Evolutionary conservation across 92 coral and sea anemone species (phyloP).

Genomic region (Bergia puertoricense): DNA sequence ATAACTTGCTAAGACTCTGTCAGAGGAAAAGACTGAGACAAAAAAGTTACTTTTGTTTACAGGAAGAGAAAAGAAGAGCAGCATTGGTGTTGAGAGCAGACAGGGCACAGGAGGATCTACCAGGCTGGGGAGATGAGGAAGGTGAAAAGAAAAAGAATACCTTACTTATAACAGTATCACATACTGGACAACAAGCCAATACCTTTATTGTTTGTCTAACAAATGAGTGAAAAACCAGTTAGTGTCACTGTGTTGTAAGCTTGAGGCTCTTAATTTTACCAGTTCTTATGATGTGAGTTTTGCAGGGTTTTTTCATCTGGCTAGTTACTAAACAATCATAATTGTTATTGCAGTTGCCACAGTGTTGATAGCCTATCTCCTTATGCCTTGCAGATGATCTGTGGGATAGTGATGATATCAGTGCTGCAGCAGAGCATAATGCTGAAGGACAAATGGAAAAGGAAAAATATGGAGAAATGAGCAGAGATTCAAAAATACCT

Average conservation of each 20-base stretch:
- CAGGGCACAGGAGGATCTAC: conserved; percentile 75
- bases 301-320: neutral
- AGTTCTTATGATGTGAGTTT: too few species aligned
- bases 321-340: neutral
- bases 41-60: neutral
- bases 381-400: conserved; percentile 40
- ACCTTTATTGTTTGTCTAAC: too few species aligned
- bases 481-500: neutral
- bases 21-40: neutral
- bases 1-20: neutral
- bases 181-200: neutral
- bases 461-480: neutral
- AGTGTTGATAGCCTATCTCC: neutral
- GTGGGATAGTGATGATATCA: conserved; percentile 49
- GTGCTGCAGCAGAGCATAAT: neutral
- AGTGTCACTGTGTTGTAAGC: too few species aligned
- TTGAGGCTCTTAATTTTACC: too few species aligned
- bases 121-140: conserved; percentile 92
- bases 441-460: neutral
- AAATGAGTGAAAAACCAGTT: too few species aligned
- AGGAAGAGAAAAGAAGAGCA: conserved; percentile 93
- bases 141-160: conserved; percentile 41
- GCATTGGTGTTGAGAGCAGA: conserved; percentile 94
- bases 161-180: too few species aligned
- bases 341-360: neutral